Conservation (phyloP, 2,797 vertebrate genomes). For the Pangasius macronema region DNA sequence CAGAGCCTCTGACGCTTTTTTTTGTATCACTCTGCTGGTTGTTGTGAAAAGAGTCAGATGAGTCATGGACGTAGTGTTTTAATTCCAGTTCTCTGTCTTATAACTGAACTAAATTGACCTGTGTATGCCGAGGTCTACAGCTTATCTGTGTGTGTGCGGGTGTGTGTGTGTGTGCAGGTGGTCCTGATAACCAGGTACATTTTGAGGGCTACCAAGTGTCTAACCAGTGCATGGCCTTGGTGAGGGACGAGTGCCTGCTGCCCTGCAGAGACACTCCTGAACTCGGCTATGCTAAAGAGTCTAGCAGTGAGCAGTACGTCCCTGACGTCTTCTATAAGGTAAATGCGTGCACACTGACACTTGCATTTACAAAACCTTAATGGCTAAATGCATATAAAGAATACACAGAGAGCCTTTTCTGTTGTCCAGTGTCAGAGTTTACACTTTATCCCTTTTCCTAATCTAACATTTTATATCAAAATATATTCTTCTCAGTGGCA, state of each 20-base stretch:
- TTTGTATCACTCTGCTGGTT: neutral
- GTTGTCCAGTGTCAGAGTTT: neutral
- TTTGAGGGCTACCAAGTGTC: slow-evolving; percentile 99
- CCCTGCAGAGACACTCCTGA: slow-evolving; percentile 92
- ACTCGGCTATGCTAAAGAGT: slow-evolving; percentile 96
- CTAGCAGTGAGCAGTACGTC: slow-evolving; percentile 95
- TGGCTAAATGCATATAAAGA: neutral
- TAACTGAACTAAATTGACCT: neutral
- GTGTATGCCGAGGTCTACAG: neutral
- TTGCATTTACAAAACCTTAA: neutral
- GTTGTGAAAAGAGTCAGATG: neutral
- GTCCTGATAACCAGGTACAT: slow-evolving; percentile 98
- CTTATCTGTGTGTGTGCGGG: neutral
- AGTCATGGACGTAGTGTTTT: neutral
- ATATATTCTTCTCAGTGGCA: neutral
- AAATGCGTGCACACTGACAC: slow-evolving; percentile 13
- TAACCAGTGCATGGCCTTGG: slow-evolving; percentile 98
- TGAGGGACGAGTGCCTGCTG: slow-evolving; percentile 93
- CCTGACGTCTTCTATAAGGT: slow-evolving; percentile 99
- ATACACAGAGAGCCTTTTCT: neutral
- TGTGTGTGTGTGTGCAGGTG: slow-evolving; percentile 73
- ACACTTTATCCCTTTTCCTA: neutral
- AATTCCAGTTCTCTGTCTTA: neutral
- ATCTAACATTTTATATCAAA: neutral
- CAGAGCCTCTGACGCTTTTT: neutral